phyloP scores from a whole-genome alignment of 2,888 invertebrate genomes.

The Polydesmus complanatus region DNA sequence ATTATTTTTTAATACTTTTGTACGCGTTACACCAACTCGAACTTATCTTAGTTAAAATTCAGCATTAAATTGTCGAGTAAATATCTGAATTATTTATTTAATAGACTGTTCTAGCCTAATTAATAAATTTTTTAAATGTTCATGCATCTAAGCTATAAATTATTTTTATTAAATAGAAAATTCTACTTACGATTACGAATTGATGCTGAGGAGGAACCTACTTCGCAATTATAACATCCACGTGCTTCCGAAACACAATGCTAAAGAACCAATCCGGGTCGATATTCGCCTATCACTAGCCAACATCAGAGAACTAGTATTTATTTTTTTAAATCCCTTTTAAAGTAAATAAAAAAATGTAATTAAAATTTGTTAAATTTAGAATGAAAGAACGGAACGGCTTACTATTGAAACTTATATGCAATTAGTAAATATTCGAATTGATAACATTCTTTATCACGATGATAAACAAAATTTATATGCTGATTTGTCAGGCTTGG shows the following conservation, averaged over 20 bases:
- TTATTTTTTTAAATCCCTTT: neutral
- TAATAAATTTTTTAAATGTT: neutral
- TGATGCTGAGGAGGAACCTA: neutral
- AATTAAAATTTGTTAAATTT: neutral
- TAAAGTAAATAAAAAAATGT: neutral
- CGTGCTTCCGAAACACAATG: neutral
- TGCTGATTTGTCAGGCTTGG: neutral
- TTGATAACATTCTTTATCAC: neutral
- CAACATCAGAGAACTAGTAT: slow-evolving; percentile 4
- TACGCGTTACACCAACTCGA: no score
- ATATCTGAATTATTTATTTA: no score
- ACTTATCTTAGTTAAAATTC: no score
- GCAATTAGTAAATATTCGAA: neutral
- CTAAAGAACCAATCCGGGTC: slow-evolving; percentile 1
- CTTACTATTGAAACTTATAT: slow-evolving; percentile 6
- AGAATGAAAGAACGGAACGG: slow-evolving; percentile 9
- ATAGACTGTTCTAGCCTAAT: no score
- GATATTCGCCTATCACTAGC: slow-evolving; percentile 1
- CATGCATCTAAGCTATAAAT: neutral
- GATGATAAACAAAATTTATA: neutral
- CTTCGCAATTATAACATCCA: slow-evolving; percentile 2
- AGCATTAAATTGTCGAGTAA: no score
- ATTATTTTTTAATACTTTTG: no score
- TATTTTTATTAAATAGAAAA: neutral
- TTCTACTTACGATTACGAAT: slow-evolving; percentile 6